phyloP scores from a whole-genome alignment of 1,140 invertebrate species.

The Hylaeus anthracinus region DNA sequence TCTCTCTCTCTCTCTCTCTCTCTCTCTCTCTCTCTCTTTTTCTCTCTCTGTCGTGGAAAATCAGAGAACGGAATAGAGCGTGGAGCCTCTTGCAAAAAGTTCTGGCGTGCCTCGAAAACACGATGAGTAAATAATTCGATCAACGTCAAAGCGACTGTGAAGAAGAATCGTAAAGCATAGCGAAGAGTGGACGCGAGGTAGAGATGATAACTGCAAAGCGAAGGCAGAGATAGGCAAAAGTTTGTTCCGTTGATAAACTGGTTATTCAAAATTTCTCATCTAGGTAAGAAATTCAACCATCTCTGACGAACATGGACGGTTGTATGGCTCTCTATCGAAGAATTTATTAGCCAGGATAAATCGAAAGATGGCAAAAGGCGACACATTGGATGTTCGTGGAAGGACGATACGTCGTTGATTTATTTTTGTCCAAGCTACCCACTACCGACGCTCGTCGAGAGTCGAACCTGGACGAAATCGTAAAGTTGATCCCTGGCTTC shows the following conservation, averaged over 20 bases:
- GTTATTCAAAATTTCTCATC: no score
- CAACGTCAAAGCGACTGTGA: conserved; percentile 2
- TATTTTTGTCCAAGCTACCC: background rate
- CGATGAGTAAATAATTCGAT: conserved; percentile 22
- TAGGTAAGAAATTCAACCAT: no score
- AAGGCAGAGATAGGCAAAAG: background rate
- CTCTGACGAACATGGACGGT: background rate
- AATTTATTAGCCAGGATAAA: conserved; percentile 36
- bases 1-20: no score
- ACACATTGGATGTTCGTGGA: background rate
- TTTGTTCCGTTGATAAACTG: background rate
- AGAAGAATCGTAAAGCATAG: background rate
- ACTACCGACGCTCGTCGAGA: background rate
- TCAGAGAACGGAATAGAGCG: background rate
- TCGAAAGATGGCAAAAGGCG: background rate
- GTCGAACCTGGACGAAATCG: background rate
- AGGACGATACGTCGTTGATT: background rate
- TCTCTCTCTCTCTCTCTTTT: no score
- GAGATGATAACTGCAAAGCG: background rate
- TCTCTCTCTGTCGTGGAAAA: background rate
- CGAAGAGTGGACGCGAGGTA: background rate
- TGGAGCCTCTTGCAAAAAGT: background rate
- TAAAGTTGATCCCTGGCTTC: conserved; percentile 11
- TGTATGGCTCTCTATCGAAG: conserved; percentile 25
- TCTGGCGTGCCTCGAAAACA: conserved; percentile 4